Percentiles rank a stretch among this genome's conserved stretches.
Conservation (phyloP, 23 tunicate species). For the Botrylloides violaceus region DNA sequence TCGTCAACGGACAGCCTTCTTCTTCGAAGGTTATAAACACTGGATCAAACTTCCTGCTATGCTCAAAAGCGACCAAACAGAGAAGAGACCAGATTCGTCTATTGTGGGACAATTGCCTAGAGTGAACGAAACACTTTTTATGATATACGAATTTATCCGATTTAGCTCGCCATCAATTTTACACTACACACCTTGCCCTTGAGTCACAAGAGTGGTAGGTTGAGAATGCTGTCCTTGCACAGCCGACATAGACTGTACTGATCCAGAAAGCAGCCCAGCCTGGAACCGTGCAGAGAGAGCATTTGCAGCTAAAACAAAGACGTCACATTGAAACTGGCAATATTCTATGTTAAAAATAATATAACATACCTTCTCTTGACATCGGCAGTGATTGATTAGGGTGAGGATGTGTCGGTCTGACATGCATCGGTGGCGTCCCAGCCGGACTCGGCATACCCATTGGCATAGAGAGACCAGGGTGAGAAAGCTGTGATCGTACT, state of each 20-base stretch:
- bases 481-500: neutral
- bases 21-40: no score
- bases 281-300: neutral
- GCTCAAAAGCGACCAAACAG: no score
- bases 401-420: neutral
- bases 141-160: no score
- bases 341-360: neutral
- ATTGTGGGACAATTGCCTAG: no score
- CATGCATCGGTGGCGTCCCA: neutral
- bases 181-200: no score
- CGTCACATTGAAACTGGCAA: neutral
- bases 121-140: no score
- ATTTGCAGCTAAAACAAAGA: neutral
- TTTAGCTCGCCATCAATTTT: no score
- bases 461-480: neutral
- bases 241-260: neutral
- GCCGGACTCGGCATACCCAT: neutral
- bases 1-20: no score
- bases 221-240: no score
- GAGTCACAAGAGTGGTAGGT: no score
- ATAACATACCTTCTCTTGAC: neutral
- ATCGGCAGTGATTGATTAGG: neutral
- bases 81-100: no score
- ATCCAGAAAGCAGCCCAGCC: neutral
- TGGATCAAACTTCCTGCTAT: no score